Percentiles rank a stretch among this genome's conserved stretches.
Conservation (phyloP, 35 echinoderm and acorn worm genomes). For the Heliocidaris erythrogramma region DNA sequence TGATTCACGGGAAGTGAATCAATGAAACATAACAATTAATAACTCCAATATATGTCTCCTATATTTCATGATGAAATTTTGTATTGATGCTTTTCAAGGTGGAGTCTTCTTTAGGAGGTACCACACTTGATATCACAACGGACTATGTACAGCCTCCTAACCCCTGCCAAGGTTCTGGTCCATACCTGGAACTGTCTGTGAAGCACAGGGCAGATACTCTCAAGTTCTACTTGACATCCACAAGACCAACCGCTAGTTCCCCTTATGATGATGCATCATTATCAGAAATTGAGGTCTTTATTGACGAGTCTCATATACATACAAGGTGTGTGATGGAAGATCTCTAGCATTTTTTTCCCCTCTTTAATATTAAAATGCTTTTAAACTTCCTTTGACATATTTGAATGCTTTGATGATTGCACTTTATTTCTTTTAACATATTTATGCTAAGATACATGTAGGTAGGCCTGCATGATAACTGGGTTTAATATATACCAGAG, state of each 20-base stretch:
- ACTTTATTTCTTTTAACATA: too few relatives aligned
- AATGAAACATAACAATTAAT: too few relatives aligned
- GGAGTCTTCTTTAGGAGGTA: constrained; percentile 21
- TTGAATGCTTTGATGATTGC: too few relatives aligned
- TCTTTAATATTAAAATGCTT: too few relatives aligned
- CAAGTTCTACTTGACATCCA: constrained; percentile 35
- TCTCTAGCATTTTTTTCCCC: not conserved
- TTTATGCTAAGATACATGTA: too few relatives aligned
- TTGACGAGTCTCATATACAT: constrained; percentile 55
- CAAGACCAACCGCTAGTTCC: not conserved
- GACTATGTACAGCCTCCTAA: constrained; percentile 59
- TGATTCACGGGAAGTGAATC: too few relatives aligned
- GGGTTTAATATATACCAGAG: too few relatives aligned
- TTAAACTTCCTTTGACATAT: too few relatives aligned
- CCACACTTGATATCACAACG: not conserved
- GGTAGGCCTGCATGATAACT: too few relatives aligned
- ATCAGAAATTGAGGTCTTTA: constrained; percentile 89
- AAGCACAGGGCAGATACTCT: constrained; percentile 47
- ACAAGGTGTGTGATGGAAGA: constrained; percentile 57
- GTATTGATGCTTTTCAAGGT: not conserved
- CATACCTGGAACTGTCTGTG: constrained; percentile 60
- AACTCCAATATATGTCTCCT: too few relatives aligned
- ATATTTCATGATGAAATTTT: not conserved
- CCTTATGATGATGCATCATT: constrained; percentile 44
- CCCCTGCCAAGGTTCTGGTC: constrained; percentile 40